A percentile compares a stretch with the other conserved stretches of the same genome.
Conservation (phyloP, 2,113 vertebrate species). For the Poeciliopsis turrubarensis region DNA sequence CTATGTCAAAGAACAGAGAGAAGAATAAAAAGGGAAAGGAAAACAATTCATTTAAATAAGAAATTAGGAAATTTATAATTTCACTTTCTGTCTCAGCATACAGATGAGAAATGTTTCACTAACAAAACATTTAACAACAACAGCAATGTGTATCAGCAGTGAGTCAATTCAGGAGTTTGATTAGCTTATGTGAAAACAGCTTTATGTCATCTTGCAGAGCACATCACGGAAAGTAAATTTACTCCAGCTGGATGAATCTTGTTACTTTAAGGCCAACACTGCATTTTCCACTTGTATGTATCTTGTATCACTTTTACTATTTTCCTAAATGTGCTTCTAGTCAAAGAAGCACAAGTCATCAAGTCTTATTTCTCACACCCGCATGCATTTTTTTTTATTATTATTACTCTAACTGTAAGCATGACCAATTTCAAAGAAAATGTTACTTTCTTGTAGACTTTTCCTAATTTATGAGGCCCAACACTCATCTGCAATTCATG, state of each 20-base stretch:
- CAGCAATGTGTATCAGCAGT: neutral
- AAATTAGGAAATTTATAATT: neutral
- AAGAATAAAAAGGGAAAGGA: neutral
- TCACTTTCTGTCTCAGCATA: neutral
- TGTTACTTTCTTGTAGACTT: neutral
- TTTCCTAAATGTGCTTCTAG: neutral
- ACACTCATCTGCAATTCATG: neutral
- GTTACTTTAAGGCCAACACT: neutral
- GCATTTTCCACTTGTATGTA: neutral
- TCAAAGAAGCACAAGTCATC: neutral
- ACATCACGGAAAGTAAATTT: neutral
- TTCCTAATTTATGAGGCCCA: neutral
- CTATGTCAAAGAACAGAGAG: constrained; percentile 7
- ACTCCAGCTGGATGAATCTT: neutral
- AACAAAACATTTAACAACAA: neutral
- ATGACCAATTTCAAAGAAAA: neutral
- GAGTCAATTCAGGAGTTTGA: neutral
- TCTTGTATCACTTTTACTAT: neutral
- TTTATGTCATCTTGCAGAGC: neutral
- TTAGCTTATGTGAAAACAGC: neutral
- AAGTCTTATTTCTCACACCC: neutral
- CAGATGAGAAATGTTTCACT: neutral
- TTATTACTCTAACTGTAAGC: neutral
- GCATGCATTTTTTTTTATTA: neutral
- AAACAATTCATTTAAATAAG: neutral